A percentile compares a stretch with the other conserved stretches of the same genome.
Conservation (phyloP, 2,888 invertebrate genomes). For the Platycheirus albimanus region DNA sequence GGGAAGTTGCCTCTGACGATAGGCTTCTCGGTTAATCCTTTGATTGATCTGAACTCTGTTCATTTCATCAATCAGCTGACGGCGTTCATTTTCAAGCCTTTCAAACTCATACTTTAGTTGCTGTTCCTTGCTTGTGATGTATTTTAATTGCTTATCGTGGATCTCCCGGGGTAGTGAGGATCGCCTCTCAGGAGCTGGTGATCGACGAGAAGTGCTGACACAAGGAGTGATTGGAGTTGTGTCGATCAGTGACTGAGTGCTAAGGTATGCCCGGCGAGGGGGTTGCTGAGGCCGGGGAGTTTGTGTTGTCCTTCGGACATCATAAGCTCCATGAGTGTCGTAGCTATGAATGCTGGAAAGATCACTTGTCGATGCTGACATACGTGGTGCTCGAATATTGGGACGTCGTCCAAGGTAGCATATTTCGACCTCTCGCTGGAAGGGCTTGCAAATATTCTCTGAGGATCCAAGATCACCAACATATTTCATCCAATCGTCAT, state of each 20-base stretch:
- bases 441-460: conserved; percentile 81
- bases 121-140: conserved; percentile 87
- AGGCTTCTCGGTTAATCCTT: conserved; percentile 77
- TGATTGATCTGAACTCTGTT: conserved; percentile 77
- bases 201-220: conserved; percentile 77
- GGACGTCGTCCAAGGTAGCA: conserved; percentile 78
- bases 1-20: conserved; percentile 80
- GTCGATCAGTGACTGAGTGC: conserved; percentile 81
- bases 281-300: conserved; percentile 77
- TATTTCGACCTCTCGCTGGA: conserved; percentile 81
- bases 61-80: conserved; percentile 80
- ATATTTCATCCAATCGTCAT: conserved; percentile 84
- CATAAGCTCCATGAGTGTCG: conserved; percentile 79
- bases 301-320: conserved; percentile 78
- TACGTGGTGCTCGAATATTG: conserved; percentile 80
- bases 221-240: conserved; percentile 80
- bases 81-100: conserved; percentile 85
- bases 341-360: conserved; percentile 77
- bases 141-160: conserved; percentile 84
- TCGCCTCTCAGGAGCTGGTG: conserved; percentile 76
- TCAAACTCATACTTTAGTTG: conserved; percentile 87
- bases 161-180: conserved; percentile 87
- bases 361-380: conserved; percentile 80
- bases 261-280: conserved; percentile 78
- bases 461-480: conserved; percentile 82